A percentile compares a stretch with the other conserved stretches of the same genome.
Conservation (phyloP, 2,113 vertebrate species). For the Eretmochelys imbricata region DNA sequence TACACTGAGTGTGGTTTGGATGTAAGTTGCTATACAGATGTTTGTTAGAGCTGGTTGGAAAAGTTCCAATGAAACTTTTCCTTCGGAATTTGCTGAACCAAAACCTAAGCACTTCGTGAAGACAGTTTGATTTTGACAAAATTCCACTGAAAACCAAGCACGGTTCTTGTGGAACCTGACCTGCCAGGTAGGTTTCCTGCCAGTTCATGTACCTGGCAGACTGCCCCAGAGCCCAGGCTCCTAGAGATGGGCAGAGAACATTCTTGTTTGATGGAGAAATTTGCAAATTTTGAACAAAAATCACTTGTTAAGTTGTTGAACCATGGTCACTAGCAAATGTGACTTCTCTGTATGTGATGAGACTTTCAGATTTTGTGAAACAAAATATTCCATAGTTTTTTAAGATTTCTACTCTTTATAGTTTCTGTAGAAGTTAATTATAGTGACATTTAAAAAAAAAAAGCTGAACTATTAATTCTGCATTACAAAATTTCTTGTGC, state of each 20-base stretch:
- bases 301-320: not conserved
- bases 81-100: not conserved
- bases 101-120: not conserved
- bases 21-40: not conserved
- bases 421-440: too few relatives aligned
- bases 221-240: not conserved
- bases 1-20: not conserved
- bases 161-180: not conserved
- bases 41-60: rapidly evolving
- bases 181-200: not conserved
- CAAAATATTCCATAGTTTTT: not conserved
- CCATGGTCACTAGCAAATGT: not conserved
- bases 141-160: rapidly evolving
- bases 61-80: not conserved
- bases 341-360: not conserved
- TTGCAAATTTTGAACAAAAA: not conserved
- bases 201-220: not conserved
- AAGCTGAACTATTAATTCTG: not conserved
- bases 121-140: not conserved
- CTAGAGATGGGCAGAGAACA: not conserved
- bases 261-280: not conserved
- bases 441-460: not conserved
- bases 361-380: not conserved
- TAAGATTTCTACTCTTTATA: not conserved
- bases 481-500: not conserved